These are phyloP conservation scores for Saccostrea glomerata DNA, from an alignment of 1,140 invertebrate species.

Conservation along the genomic window DNA sequence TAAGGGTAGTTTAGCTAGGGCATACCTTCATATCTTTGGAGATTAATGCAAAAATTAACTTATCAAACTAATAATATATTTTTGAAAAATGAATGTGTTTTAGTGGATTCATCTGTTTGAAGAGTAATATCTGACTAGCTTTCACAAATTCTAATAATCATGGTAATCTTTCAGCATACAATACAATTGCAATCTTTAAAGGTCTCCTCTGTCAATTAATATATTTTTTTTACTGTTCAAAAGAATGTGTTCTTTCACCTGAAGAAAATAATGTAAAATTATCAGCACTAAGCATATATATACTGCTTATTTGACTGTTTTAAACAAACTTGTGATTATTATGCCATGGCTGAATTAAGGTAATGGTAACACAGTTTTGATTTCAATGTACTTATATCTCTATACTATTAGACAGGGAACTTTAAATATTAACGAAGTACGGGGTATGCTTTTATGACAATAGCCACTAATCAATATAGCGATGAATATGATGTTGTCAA, in stretches of 20 bases:
- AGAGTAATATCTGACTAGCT: too few species aligned
- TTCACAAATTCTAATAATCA: too few species aligned
- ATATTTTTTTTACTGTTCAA: not conserved
- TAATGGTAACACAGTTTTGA: not conserved
- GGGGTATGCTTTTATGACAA: not conserved
- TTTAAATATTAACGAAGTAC: constrained; percentile 13
- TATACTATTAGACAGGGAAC: not conserved
- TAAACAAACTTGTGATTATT: not conserved
- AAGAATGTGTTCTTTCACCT: not conserved
- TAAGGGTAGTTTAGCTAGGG: too few species aligned
- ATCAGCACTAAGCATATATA: not conserved
- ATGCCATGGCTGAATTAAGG: constrained; percentile 13
- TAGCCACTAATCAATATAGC: not conserved
- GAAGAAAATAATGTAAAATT: not conserved
- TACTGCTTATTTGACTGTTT: not conserved
- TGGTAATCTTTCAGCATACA: not conserved
- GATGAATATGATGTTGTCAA: constrained; percentile 18
- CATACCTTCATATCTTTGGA: too few species aligned
- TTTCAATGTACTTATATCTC: not conserved
- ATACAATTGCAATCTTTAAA: not conserved
- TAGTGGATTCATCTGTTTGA: too few species aligned
- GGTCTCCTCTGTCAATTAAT: not conserved
- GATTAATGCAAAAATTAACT: too few species aligned
- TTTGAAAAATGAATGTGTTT: too few species aligned
- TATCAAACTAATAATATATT: too few species aligned